A percentile compares a stretch with the other conserved stretches of the same genome.
phyloP scores from a whole-genome alignment of 2,113 vertebrate species.

The Albula glossodonta region DNA sequence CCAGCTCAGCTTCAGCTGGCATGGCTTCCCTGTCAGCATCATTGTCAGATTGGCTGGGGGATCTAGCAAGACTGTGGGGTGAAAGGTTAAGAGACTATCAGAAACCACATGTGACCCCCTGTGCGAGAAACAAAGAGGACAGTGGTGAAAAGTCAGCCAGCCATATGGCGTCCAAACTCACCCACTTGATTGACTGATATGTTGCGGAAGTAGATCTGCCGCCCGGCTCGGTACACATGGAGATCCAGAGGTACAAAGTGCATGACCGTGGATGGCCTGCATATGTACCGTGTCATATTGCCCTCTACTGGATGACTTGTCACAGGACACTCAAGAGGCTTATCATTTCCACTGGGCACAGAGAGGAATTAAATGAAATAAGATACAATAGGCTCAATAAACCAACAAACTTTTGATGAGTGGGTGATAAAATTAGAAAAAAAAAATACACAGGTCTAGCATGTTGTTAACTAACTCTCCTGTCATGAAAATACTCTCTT shows the following conservation, averaged over 20 bases:
- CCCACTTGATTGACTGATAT: constrained; percentile 71
- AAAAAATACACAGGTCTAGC: too few relatives aligned
- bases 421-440: background rate
- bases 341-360: constrained; percentile 61
- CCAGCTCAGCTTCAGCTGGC: constrained; percentile 76
- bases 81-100: constrained; percentile 3
- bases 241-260: constrained; percentile 73
- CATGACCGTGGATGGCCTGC: constrained; percentile 60
- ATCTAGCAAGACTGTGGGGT: constrained; percentile 73
- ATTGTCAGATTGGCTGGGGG: constrained; percentile 73
- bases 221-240: constrained; percentile 49
- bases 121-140: background rate
- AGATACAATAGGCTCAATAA: background rate
- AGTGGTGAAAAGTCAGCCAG: background rate
- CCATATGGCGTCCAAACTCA: constrained; percentile 51
- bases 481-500: too few relatives aligned
- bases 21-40: constrained; percentile 52
- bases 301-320: constrained; percentile 40
- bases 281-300: constrained; percentile 67
- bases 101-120: background rate
- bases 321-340: constrained; percentile 65
- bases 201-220: constrained; percentile 56
- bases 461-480: too few relatives aligned
- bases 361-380: background rate
- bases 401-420: background rate